These are phyloP conservation scores for Propithecus deckenii DNA, from an alignment of 2,797 vertebrate species.

Conservation along the genomic window DNA sequence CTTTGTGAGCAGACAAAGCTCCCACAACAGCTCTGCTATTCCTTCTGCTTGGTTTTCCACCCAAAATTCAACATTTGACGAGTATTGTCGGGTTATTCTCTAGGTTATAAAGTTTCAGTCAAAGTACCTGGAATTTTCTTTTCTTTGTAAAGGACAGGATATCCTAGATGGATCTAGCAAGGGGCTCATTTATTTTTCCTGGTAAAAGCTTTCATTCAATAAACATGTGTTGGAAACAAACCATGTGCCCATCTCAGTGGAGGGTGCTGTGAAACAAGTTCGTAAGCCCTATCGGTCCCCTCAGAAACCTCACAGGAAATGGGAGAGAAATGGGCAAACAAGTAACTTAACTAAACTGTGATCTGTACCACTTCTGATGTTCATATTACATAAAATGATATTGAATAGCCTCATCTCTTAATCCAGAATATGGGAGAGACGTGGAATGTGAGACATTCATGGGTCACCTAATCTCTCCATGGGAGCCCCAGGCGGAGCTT, in stretches of 20 bases:
- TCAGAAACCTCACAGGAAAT: neutral
- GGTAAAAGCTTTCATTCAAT: neutral
- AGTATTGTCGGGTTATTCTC: neutral
- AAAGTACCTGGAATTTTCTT: neutral
- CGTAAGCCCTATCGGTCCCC: neutral
- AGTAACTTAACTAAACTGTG: accelerated
- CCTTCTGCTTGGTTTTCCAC: too few relatives aligned
- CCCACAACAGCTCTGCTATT: accelerated
- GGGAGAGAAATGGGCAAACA: neutral
- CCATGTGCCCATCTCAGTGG: accelerated
- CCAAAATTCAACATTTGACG: too few relatives aligned
- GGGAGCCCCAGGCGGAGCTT: too few relatives aligned
- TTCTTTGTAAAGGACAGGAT: neutral
- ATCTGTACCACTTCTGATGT: too few relatives aligned
- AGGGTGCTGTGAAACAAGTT: neutral
- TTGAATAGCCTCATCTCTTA: accelerated
- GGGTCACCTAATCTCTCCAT: neutral
- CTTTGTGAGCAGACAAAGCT: neutral
- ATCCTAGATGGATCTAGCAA: neutral
- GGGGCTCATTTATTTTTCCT: too few relatives aligned
- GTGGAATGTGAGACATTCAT: accelerated
- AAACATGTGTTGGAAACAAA: neutral
- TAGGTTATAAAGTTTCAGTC: neutral
- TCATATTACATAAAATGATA: accelerated
- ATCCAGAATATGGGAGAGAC: neutral